Base-by-base conservation (phyloP, 1,140 invertebrate species). In the Monochamus saltuarius region DNA sequence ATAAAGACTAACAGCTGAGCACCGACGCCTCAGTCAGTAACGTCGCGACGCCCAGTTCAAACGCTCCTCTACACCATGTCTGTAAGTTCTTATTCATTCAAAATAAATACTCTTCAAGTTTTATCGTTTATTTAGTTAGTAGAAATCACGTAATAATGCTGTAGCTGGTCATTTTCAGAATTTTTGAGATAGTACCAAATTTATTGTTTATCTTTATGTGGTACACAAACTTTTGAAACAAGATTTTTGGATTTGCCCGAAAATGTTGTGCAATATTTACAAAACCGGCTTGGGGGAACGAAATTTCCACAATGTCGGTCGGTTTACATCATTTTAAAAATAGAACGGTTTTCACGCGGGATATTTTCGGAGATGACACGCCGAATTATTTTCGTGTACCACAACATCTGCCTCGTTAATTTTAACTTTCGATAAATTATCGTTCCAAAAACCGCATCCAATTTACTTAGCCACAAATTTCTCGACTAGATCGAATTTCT, bases 41-140 rank as follows among this genome's bases (percentile, higher is more conserved):
- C 74, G 65, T 73, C 70, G 62, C 71, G 72, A 73, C 73, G 71
- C 66, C 62, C 62, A 62, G 56, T 63, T 63, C 56, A 66, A 62
- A 56, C 57, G 56, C 65, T 51, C 64, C 55, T 29, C 40, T 50
- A 62, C 39, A 47, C n/a, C n/a, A 68, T 73, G 70, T 64, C 73
- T 56, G 71, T 74, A 72, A 73, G 71, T 72, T 64, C 29, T n/a
- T 52, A 54, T 38, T 40, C 40, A 22, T 10, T 59, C 52, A 19
- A 22, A 29, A 53, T 2, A 40, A 39, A 46, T 46, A 17, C 8
- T 43, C 19, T 46, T 46, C 43, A 19, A 16, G 9, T 19, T 17
- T 4, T 7, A 14, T 40, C 9, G 39, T n/a, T 40, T 9, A 4
- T 40, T 40, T 14, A n/a, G 11, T 46, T 46, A 46, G 14, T 46